Evolutionary conservation across 2,113 vertebrate species (phyloP).

Genomic region (Scolopax mira): DNA sequence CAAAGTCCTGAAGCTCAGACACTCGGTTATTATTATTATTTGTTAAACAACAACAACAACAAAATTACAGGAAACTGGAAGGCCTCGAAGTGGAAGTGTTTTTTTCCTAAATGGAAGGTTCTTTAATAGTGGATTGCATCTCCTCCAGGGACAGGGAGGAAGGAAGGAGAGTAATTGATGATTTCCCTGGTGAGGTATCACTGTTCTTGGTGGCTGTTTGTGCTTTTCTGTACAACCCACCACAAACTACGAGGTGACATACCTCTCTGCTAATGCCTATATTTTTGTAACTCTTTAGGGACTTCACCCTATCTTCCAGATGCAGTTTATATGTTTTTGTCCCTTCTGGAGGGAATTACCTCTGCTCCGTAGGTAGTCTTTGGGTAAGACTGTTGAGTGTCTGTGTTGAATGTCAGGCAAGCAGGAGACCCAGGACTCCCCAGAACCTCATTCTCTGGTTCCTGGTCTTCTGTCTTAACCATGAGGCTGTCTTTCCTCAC

Average conservation of each 20-base stretch:
- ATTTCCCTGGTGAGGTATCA: neutral
- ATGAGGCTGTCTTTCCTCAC: neutral
- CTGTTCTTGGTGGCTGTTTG: fast-evolving
- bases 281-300: neutral
- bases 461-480: neutral
- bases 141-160: neutral
- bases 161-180: neutral
- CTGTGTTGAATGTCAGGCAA: neutral
- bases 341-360: neutral
- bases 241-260: fast-evolving
- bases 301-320: neutral
- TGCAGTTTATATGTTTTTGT: neutral
- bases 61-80: neutral
- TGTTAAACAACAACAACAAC: no score
- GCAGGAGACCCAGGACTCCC: neutral
- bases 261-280: neutral
- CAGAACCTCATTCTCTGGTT: neutral
- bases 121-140: neutral
- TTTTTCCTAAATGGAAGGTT: neutral
- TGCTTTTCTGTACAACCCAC: neutral
- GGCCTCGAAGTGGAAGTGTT: no score
- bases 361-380: neutral
- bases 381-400: neutral
- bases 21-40: no score
- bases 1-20: neutral